These are phyloP conservation scores for Meloidogyne floridensis DNA, from an alignment of 1,140 invertebrate genomes.

Conservation along the genomic window DNA sequence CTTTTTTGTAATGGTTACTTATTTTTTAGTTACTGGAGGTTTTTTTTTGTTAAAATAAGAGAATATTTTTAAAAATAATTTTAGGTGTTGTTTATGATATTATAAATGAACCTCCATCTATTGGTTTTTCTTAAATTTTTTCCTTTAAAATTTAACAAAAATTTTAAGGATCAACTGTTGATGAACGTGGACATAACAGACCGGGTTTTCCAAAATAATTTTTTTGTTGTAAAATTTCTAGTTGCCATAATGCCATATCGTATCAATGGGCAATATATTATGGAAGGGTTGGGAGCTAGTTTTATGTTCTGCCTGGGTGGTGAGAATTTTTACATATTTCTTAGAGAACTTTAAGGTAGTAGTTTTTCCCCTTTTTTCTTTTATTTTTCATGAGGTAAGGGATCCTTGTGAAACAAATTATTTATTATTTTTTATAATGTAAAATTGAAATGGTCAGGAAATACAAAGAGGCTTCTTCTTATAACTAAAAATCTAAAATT, in stretches of 20 bases:
- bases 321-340: background rate
- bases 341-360: constrained; percentile 7
- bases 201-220: background rate
- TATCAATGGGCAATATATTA: constrained; percentile 58
- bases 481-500: too few relatives aligned
- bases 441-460: too few relatives aligned
- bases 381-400: too few relatives aligned
- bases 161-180: constrained; percentile 17
- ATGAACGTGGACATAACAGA: constrained; percentile 21
- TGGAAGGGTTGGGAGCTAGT: constrained; percentile 58
- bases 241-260: constrained; percentile 59
- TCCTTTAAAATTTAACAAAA: background rate
- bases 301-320: constrained; percentile 60
- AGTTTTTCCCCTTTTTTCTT: too few relatives aligned
- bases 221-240: constrained; percentile 11
- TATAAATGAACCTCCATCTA: constrained; percentile 59
- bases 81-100: constrained; percentile 66
- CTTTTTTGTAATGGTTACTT: constrained; percentile 83
- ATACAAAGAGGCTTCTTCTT: too few relatives aligned
- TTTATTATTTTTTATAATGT: too few relatives aligned
- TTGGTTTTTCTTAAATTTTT: constrained; percentile 38
- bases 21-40: constrained; percentile 98
- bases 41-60: background rate
- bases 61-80: background rate
- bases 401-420: too few relatives aligned